Evolutionary conservation across 2,888 invertebrate genomes (phyloP).

Genomic region (Xylocampa areola): DNA sequence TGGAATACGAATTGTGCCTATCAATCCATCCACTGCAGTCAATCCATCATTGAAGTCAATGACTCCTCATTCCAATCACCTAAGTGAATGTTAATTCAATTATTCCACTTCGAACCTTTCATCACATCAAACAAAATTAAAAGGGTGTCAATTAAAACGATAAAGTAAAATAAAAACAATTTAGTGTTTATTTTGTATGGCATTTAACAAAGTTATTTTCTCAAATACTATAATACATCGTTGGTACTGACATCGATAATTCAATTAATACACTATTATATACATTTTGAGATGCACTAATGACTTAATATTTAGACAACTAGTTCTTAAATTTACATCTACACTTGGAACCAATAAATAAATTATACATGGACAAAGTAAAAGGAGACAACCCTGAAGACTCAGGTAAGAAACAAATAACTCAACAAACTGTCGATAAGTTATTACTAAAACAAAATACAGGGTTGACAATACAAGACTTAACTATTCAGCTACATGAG

Average conservation of each 20-base stretch:
- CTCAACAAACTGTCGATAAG: constrained; percentile 72
- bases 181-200: constrained; percentile 85
- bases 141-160: constrained; percentile 60
- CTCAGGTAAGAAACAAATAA: constrained; percentile 73
- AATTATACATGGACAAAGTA: constrained; percentile 73
- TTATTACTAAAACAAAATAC: constrained; percentile 68
- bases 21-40: constrained; percentile 10
- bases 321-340: constrained; percentile 77
- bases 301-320: constrained; percentile 77
- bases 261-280: constrained; percentile 81
- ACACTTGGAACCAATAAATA: constrained; percentile 82
- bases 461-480: constrained; percentile 63
- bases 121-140: constrained; percentile 41
- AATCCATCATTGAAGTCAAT: constrained; percentile 31
- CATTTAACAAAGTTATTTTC: constrained; percentile 85
- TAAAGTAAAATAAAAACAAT: constrained; percentile 87
- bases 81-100: constrained; percentile 36
- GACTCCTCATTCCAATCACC: constrained; percentile 35
- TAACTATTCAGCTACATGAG: constrained; percentile 76
- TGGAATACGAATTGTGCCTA: constrained; percentile 32
- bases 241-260: constrained; percentile 86
- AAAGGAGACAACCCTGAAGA: constrained; percentile 60
- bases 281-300: constrained; percentile 77
- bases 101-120: constrained; percentile 17
- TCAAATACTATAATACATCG: constrained; percentile 84